Evolutionary conservation across 1,140 invertebrate genomes (phyloP).

Genomic region (Tenebrio molitor): DNA sequence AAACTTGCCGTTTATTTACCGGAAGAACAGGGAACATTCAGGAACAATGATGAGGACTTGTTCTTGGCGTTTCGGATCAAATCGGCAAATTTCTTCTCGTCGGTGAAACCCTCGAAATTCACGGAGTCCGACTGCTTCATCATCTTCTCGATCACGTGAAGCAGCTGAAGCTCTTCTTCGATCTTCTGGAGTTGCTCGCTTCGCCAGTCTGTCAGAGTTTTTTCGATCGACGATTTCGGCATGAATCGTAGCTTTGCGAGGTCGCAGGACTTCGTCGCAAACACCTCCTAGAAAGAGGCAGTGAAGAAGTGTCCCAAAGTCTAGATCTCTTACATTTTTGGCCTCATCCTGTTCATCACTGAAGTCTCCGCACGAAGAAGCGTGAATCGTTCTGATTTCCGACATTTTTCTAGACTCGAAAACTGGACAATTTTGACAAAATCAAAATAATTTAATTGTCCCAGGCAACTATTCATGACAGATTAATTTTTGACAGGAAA

Average conservation of each 20-base stretch:
- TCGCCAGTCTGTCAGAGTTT: neutral
- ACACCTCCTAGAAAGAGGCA: neutral
- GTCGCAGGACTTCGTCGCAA: neutral
- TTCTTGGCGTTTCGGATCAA: neutral
- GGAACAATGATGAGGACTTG: neutral
- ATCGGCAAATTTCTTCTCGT: constrained; percentile 9
- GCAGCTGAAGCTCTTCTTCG: constrained; percentile 5
- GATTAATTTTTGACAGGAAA: too few species aligned
- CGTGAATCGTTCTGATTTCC: too few species aligned
- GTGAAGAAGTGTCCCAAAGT: too few species aligned
- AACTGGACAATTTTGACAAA: too few species aligned
- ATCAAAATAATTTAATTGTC: too few species aligned
- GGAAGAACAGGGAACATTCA: too few species aligned
- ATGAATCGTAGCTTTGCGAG: neutral
- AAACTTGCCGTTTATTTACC: too few species aligned
- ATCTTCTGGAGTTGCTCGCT: constrained; percentile 3
- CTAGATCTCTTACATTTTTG: too few species aligned
- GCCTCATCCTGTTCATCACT: too few species aligned
- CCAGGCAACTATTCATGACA: too few species aligned
- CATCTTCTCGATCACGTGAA: constrained; percentile 7
- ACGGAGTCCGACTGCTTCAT: constrained; percentile 6
- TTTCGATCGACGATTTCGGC: neutral
- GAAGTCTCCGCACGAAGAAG: too few species aligned
- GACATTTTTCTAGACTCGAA: too few species aligned
- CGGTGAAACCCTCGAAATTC: constrained; percentile 8